Evolutionary conservation across 2,113 vertebrate genomes (phyloP).

Genomic region (Chlorocebus sabaeus): DNA sequence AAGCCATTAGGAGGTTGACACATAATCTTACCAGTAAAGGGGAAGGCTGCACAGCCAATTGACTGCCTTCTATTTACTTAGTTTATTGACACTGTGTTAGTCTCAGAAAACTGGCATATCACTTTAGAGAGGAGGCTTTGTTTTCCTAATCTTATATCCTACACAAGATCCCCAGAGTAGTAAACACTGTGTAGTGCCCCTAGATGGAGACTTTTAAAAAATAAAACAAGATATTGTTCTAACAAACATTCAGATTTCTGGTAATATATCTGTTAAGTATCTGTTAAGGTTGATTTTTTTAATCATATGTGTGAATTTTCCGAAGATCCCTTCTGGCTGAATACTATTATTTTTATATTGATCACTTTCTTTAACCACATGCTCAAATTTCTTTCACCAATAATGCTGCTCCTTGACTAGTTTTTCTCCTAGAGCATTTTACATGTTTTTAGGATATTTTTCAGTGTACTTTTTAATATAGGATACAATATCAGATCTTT

Average conservation of each 20-base stretch:
- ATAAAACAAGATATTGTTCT: not conserved
- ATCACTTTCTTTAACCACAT: not conserved
- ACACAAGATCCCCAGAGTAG: not conserved
- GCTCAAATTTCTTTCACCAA: not conserved
- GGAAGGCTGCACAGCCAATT: not conserved
- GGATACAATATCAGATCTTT: not conserved
- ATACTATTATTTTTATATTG: not conserved
- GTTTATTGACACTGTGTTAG: not conserved
- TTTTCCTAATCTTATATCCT: not conserved
- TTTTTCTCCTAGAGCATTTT: not conserved
- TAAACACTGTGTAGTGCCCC: not conserved
- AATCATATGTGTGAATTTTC: not conserved
- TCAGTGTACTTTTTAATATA: not conserved
- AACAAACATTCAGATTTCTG: not conserved
- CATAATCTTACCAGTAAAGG: constrained; percentile 34
- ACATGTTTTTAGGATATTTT: not conserved
- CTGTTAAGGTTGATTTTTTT: not conserved
- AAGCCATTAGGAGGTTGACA: constrained; percentile 35
- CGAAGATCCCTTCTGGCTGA: not conserved
- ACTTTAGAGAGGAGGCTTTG: not conserved
- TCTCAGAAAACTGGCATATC: not conserved
- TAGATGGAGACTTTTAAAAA: not conserved
- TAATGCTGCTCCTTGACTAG: not conserved
- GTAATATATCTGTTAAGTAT: not conserved
- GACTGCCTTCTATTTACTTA: not conserved